phyloP scores from a whole-genome alignment of 2,888 invertebrate species.

The Homarus gammarus region DNA sequence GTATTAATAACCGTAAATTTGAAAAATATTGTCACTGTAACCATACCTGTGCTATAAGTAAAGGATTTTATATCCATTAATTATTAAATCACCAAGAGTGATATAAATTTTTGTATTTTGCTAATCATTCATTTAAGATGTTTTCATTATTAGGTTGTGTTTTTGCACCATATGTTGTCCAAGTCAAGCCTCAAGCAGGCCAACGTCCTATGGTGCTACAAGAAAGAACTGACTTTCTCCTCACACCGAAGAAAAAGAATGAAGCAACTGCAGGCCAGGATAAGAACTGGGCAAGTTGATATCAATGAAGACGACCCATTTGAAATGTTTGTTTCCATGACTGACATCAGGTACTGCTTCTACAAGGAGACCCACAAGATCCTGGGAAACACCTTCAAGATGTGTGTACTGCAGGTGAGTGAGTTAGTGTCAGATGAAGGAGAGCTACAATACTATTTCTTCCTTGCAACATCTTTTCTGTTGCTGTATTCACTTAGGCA shows the following conservation, averaged over 20 bases:
- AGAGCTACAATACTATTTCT: too few species aligned
- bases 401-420: conserved; percentile 92
- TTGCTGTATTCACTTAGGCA: too few species aligned
- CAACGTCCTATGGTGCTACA: conserved; percentile 98
- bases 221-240: conserved; percentile 94
- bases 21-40: too few species aligned
- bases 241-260: conserved; percentile 90
- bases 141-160: conserved; percentile 86
- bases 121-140: conserved; percentile 16
- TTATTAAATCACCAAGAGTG: too few species aligned
- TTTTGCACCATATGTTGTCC: conserved; percentile 97
- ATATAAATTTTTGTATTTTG: neutral
- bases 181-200: conserved; percentile 95
- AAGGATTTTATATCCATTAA: too few species aligned
- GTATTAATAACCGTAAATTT: too few species aligned
- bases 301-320: conserved; percentile 97
- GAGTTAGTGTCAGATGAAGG: neutral
- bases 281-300: conserved; percentile 89
- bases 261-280: conserved; percentile 89
- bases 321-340: conserved; percentile 97
- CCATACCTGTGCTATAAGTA: too few species aligned
- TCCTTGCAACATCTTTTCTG: too few species aligned
- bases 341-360: conserved; percentile 97
- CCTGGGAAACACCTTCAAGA: conserved; percentile 97
- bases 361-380: conserved; percentile 98